A percentile compares a stretch with the other conserved stretches of the same genome.
Evolutionary conservation across 2,797 vertebrate genomes (phyloP).

Genomic region (Melopsittacus undulatus): DNA sequence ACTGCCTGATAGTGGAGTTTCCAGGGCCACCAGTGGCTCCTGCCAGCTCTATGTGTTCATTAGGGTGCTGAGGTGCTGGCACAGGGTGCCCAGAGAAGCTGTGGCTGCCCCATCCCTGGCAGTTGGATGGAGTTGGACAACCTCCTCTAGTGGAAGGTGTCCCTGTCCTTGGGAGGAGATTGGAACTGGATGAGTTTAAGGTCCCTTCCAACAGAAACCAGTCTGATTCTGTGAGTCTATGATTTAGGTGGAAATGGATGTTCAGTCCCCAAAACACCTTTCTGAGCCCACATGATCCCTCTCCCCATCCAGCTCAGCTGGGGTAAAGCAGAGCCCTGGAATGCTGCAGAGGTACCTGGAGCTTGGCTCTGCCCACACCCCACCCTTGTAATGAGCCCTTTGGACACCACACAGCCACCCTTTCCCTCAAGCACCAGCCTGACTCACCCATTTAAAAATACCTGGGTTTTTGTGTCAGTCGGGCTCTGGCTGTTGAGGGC

Average conservation of each 20-base stretch:
- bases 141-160: neutral
- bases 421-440: neutral
- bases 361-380: neutral
- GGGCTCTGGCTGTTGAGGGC: neutral
- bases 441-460: neutral
- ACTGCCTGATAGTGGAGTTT: accelerated
- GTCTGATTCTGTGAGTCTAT: neutral
- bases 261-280: neutral
- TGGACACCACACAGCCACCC: neutral
- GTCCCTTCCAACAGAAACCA: neutral
- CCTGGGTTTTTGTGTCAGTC: accelerated
- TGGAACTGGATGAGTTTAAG: neutral
- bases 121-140: neutral
- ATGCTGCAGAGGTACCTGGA: neutral
- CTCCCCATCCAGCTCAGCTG: neutral
- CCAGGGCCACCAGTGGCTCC: neutral
- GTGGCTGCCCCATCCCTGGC: neutral
- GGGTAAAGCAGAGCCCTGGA: neutral
- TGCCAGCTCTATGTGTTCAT: neutral
- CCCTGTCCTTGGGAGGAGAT: neutral
- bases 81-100: neutral
- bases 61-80: neutral
- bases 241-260: neutral
- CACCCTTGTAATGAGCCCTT: neutral
- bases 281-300: neutral